Evolutionary conservation across 2,797 vertebrate genomes (phyloP).

Genomic region (Scarus forsteni): DNA sequence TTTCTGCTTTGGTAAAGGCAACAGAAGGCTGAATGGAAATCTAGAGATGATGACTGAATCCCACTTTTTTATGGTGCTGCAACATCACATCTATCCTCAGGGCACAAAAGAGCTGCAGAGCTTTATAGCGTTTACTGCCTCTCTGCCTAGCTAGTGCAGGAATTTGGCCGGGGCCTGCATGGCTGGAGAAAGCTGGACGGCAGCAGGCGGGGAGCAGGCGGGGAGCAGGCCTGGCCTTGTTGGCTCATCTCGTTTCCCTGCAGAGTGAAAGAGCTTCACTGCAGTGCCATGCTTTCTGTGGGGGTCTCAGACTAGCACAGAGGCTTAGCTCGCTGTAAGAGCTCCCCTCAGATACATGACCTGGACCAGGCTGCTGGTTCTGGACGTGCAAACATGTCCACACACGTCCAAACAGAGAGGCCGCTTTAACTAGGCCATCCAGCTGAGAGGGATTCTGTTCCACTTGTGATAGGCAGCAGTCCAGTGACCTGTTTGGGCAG

Average conservation of each 20-base stretch:
- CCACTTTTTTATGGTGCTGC: constrained; percentile 13
- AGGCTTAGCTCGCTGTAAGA: constrained; percentile 26
- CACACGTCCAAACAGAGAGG: neutral
- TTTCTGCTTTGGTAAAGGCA: neutral
- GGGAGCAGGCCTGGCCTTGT: constrained; percentile 35
- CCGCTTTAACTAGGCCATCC: constrained; percentile 54
- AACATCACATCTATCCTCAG: constrained; percentile 18
- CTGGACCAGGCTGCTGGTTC: constrained; percentile 15
- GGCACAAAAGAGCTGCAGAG: constrained; percentile 12
- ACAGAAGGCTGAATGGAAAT: neutral
- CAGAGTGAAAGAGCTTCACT: constrained; percentile 56
- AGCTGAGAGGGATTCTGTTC: constrained; percentile 66
- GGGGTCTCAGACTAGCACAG: constrained; percentile 36
- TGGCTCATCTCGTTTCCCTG: constrained; percentile 33
- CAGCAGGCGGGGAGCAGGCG: constrained; percentile 17
- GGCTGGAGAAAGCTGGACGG: constrained; percentile 21
- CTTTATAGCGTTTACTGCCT: constrained; percentile 11
- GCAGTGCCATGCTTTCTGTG: constrained; percentile 30
- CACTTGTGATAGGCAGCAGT: constrained; percentile 71
- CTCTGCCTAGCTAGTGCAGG: constrained; percentile 49
- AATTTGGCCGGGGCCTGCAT: constrained; percentile 64
- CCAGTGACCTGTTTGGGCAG: constrained; percentile 66
- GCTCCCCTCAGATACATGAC: constrained; percentile 33
- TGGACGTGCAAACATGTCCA: constrained; percentile 27
- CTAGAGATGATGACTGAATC: constrained; percentile 26